phyloP scores from a whole-genome alignment of 2,113 vertebrate genomes.

The Tachycineta bicolor region DNA sequence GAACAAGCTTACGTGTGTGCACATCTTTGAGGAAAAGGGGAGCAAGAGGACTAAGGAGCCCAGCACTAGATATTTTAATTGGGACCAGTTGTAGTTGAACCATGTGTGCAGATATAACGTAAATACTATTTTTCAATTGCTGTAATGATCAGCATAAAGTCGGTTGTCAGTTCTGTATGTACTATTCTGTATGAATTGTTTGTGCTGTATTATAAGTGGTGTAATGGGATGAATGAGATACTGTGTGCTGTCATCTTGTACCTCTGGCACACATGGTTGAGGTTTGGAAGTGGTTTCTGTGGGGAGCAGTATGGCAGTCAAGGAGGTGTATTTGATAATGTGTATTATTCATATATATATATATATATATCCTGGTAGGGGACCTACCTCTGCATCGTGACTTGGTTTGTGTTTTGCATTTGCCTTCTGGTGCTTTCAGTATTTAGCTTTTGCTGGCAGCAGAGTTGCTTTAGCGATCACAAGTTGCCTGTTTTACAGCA shows the following conservation, averaged over 20 bases:
- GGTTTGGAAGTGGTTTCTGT: slow-evolving; percentile 21
- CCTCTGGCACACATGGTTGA: slow-evolving; percentile 36
- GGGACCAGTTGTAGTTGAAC: slow-evolving; percentile 21
- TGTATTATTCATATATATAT: not conserved
- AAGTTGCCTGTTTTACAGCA: not conserved
- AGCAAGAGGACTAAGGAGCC: not conserved
- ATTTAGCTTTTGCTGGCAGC: slow-evolving; percentile 6
- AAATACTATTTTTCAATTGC: slow-evolving; percentile 53
- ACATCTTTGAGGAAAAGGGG: not conserved
- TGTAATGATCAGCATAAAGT: slow-evolving; percentile 54
- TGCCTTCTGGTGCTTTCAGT: slow-evolving; percentile 1
- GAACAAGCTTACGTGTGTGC: not conserved
- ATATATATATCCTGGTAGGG: too few relatives aligned
- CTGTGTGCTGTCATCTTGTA: slow-evolving; percentile 39
- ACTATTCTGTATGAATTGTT: slow-evolving; percentile 3
- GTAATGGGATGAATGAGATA: slow-evolving; percentile 51
- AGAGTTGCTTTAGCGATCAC: not conserved
- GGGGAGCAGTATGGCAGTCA: not conserved
- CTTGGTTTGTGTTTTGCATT: slow-evolving; percentile 2
- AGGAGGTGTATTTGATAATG: slow-evolving; percentile 46
- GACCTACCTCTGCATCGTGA: not conserved
- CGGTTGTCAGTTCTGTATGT: slow-evolving; percentile 45
- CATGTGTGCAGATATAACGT: not conserved
- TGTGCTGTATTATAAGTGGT: not conserved
- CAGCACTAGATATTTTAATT: not conserved